Base-by-base conservation (phyloP, 2,888 invertebrate species). In the Aproaerema taeniolella region DNA sequence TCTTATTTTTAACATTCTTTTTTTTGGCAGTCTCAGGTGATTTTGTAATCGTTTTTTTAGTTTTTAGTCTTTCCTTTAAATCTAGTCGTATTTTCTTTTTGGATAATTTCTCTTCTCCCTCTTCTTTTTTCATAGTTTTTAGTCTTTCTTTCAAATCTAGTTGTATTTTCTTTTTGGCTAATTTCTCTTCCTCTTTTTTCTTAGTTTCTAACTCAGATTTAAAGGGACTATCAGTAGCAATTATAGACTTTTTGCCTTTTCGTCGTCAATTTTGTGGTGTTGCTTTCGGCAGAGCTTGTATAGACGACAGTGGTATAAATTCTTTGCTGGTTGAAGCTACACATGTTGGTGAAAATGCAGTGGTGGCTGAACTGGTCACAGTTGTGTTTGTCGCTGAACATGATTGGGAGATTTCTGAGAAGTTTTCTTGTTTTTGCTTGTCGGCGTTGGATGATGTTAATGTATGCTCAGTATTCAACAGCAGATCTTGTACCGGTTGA, bases 211-310 rank as follows among this genome's bases (percentile, higher is more conserved):
- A 28, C 25, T 46, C 34, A 10, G 20, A 40, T 43, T 46, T 46
- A 13, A 29, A 46, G 24, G 42, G 40, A 42, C 40, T 46, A 12
- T 43, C 42, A 40, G 40, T 46, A 31, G 42, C 42, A 38, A 46
- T 43, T 37, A 46, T 46, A 34, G 40, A 40, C 31, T 41, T 25
- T 34, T 39, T 46, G 31, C 31, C 42, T 43, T 41, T 43, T 31
- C 32, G 14, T 40, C 38, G 41, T 36, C 41, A 37, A 34, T 45
- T 43, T 41, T 48, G 48, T 36, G 31, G 31, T 12, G 26, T 39
- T 25, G 39, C 42, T 42, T 47, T 47, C 24, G 47, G 42, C 15
- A 47, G 15, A 31, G 39, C 38, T 44, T 45, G 39, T 31, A 47
- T 36, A 42, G 47, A 37, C 31, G 39, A 35, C 38, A 45, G 29